Base-by-base conservation (phyloP, 2,797 vertebrate species). In the Argentina silus region DNA sequence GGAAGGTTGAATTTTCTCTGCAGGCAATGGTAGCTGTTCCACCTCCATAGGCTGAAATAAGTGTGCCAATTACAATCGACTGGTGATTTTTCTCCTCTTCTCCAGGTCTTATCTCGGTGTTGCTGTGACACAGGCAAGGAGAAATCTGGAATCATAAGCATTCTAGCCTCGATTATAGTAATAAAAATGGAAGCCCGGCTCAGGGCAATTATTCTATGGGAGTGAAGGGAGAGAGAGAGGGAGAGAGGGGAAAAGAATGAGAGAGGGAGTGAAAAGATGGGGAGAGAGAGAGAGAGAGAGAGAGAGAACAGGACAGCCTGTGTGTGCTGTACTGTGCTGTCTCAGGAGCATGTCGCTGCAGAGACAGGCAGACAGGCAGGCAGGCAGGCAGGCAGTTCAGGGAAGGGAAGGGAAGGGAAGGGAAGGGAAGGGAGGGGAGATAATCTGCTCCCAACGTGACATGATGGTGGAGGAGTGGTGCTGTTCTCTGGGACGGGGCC, bases 111-210 rank as follows among this genome's bases (percentile, higher is more conserved):
- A 88, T 90, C 88, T 87, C 73, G 1, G 60, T 76, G 64, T 87
- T 4, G 64, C 79, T 78, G 80, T 86, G 84, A 90, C 87, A 88
- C 81, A 81, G 67, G 78, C 82, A 81, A 87, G 86, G 88, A 87
- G 85, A 92, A 89, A 89, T 90, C 82, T 83, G 78, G 73, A 88
- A 80, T 80, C 87, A 87, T 86, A 84, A 82, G 88, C 84, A 87
- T 89, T 90, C 82, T 88, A 85, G 83, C 90, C 89, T 90, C 76
- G 82, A 90, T 93, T 90, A 90, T 88, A 88, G 86, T 87, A 82
- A 88, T 90, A 89, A 91, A 90, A 91, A 91, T 87, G 86, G 85
- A 89, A 88, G 86, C 85, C 67, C n/a, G 80, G 82, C 87, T 88
- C 84, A 1, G 23, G 85, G 87, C 87, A 89, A 90, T 91, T 90